Conservation (phyloP, 2,888 invertebrate species). For the Acronicta leporina region DNA sequence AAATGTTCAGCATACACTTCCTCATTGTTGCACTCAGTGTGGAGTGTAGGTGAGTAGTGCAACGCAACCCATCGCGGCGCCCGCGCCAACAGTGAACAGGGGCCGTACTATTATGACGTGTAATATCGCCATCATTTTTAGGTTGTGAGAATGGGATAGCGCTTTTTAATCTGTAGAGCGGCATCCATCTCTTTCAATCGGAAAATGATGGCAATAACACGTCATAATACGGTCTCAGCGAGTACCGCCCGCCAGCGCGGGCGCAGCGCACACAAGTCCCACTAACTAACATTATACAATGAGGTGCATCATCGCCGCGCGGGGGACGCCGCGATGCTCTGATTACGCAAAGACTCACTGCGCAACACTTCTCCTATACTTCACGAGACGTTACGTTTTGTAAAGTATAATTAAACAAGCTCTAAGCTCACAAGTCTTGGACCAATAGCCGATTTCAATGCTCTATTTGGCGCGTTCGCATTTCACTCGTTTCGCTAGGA, state of each 20-base stretch:
- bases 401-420: slow-evolving; percentile 61
- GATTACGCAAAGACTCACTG: slow-evolving; percentile 71
- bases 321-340: slow-evolving; percentile 76
- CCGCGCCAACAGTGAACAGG: too few relatives aligned
- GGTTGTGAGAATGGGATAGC: too few relatives aligned
- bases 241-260: slow-evolving; percentile 56
- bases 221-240: too few relatives aligned
- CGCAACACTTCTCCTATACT: slow-evolving; percentile 62
- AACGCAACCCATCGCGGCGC: slow-evolving; percentile 55
- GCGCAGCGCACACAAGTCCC: slow-evolving; percentile 43
- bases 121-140: too few relatives aligned
- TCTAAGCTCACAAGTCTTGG: slow-evolving; percentile 58
- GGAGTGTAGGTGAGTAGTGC: slow-evolving; percentile 77
- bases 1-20: slow-evolving; percentile 77
- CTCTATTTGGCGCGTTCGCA: slow-evolving; percentile 70
- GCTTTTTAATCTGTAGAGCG: too few relatives aligned
- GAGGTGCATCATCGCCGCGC: slow-evolving; percentile 60
- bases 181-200: too few relatives aligned
- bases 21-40: slow-evolving; percentile 78
- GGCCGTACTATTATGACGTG: too few relatives aligned
- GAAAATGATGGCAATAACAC: too few relatives aligned
- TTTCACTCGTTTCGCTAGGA: slow-evolving; percentile 58
- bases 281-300: slow-evolving; percentile 73
- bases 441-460: slow-evolving; percentile 76
- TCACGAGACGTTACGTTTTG: slow-evolving; percentile 55